A percentile compares a stretch with the other conserved stretches of the same genome.
phyloP scores from a whole-genome alignment of 2,888 invertebrate species.

The Beris morrisii region DNA sequence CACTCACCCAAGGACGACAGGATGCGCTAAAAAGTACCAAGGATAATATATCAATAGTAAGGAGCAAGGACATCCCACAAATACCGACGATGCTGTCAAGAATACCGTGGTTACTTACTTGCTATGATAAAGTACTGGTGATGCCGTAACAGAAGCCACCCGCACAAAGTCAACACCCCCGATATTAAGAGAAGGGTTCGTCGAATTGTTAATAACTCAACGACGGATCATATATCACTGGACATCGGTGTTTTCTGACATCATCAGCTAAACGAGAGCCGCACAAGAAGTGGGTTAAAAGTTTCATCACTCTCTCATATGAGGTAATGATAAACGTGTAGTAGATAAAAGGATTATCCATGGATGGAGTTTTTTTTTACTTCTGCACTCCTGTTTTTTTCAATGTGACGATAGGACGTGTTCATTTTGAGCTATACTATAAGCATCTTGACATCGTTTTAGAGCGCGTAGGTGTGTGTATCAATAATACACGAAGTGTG shows the following conservation, averaged over 20 bases:
- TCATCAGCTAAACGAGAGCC: background rate
- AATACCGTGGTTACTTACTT: no score
- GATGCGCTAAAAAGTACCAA: background rate
- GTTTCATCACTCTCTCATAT: conserved; percentile 17
- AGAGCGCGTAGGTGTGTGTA: no score
- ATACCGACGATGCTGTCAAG: background rate
- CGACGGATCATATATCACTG: conserved; percentile 32
- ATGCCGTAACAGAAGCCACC: no score
- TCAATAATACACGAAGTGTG: no score
- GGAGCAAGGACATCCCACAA: conserved; percentile 19
- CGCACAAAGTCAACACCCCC: conserved; percentile 19
- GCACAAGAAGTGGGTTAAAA: conserved; percentile 18
- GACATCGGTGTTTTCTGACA: conserved; percentile 19
- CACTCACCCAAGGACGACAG: background rate
- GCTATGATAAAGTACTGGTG: no score
- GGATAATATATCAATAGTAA: conserved; percentile 30
- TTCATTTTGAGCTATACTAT: no score
- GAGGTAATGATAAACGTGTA: conserved; percentile 20
- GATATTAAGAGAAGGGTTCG: conserved; percentile 26
- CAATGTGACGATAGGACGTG: no score
- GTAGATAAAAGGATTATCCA: conserved; percentile 20
- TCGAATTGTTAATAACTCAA: conserved; percentile 34
- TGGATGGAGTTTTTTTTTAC: no score
- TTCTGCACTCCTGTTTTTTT: no score
- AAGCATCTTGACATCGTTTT: no score